These are phyloP conservation scores for Lacanobia wlatinum DNA, from an alignment of 2,888 invertebrate genomes.

Conservation along the genomic window DNA sequence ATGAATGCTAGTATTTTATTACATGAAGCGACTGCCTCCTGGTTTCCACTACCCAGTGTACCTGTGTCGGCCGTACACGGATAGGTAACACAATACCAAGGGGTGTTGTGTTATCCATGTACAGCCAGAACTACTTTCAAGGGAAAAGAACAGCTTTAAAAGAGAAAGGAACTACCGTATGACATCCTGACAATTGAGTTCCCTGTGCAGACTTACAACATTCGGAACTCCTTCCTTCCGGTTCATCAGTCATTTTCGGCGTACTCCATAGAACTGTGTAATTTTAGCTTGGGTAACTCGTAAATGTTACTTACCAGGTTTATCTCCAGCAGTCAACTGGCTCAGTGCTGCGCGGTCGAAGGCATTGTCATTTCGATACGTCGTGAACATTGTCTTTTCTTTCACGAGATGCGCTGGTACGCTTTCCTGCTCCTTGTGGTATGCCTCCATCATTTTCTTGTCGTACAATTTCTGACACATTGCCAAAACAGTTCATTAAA, in stretches of 20 bases:
- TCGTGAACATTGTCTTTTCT: conserved; percentile 73
- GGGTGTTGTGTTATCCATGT: too few relatives aligned
- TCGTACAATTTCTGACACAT: conserved; percentile 82
- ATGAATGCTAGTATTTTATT: not conserved
- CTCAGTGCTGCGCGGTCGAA: conserved; percentile 84
- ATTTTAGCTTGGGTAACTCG: too few relatives aligned
- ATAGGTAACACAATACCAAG: not conserved
- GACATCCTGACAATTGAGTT: not conserved
- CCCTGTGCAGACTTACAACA: not conserved
- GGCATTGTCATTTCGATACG: conserved; percentile 80
- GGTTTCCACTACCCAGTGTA: not conserved
- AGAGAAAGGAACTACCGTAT: not conserved
- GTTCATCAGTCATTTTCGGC: too few relatives aligned
- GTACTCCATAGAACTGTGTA: too few relatives aligned
- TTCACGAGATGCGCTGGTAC: conserved; percentile 77
- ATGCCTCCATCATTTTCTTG: conserved; percentile 81
- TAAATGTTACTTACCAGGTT: conserved; percentile 73
- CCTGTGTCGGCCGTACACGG: too few relatives aligned
- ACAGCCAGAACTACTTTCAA: too few relatives aligned
- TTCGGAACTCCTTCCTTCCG: not conserved
- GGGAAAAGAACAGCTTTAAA: not conserved
- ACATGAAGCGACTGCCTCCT: not conserved
- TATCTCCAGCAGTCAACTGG: conserved; percentile 82
- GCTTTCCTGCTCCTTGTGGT: conserved; percentile 75
- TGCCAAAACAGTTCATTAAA: not conserved